phyloP scores from a whole-genome alignment of 2,888 invertebrate genomes.

The Zygothrica quintamaculata region DNA sequence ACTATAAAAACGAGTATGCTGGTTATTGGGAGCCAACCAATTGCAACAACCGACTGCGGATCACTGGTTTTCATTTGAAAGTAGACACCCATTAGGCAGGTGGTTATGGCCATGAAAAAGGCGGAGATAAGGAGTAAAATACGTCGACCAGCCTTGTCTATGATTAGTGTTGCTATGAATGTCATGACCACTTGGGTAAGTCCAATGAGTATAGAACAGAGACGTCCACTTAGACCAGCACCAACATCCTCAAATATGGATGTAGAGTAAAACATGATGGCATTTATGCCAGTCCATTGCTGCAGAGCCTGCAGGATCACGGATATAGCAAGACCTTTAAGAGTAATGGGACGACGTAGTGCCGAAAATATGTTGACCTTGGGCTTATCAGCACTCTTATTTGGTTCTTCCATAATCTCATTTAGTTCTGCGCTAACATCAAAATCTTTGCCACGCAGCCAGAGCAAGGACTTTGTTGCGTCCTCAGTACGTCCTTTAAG shows the following conservation, averaged over 20 bases:
- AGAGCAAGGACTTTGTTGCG: constrained; percentile 88
- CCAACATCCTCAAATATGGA: constrained; percentile 87
- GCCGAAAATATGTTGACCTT: constrained; percentile 86
- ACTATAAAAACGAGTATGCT: constrained; percentile 90
- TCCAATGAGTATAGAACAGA: constrained; percentile 91
- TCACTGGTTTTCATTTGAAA: constrained; percentile 85
- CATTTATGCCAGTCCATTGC: constrained; percentile 92
- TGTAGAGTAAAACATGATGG: constrained; percentile 91
- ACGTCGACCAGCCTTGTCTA: constrained; percentile 92
- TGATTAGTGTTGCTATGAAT: constrained; percentile 88
- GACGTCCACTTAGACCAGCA: constrained; percentile 85
- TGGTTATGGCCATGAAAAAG: constrained; percentile 88
- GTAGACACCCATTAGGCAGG: constrained; percentile 88
- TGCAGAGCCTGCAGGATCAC: constrained; percentile 93
- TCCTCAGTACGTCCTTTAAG: constrained; percentile 86
- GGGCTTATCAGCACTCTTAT: constrained; percentile 66
- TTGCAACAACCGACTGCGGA: constrained; percentile 83
- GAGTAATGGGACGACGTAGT: constrained; percentile 86
- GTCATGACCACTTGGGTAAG: constrained; percentile 89
- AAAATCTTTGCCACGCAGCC: constrained; percentile 89
- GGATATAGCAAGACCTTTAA: constrained; percentile 88
- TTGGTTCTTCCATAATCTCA: constrained; percentile 77
- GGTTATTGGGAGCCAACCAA: constrained; percentile 90
- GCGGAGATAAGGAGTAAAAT: constrained; percentile 90
- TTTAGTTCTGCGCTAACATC: constrained; percentile 87